Evolutionary conservation across 2,888 invertebrate genomes (phyloP).

Genomic region (Drosophila neotestacea): DNA sequence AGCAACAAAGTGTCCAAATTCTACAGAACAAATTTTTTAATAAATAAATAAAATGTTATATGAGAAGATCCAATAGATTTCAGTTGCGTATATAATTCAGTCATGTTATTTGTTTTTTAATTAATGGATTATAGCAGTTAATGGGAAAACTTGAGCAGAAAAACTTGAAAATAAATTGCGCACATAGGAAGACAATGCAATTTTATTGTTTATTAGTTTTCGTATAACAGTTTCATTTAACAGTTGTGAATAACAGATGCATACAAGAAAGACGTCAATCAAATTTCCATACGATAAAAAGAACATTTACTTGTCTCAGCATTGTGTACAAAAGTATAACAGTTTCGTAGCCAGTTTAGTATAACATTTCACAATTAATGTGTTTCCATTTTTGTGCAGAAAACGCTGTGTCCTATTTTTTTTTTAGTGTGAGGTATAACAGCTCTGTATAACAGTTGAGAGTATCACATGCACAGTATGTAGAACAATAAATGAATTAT

Average conservation of each 20-base stretch:
- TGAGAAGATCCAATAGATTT: background rate
- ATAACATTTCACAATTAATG: background rate
- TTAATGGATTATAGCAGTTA: background rate
- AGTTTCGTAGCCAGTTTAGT: background rate
- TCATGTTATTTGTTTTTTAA: background rate
- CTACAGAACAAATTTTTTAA: background rate
- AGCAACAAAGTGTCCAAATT: constrained; percentile 10
- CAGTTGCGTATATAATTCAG: background rate
- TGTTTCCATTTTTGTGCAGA: background rate
- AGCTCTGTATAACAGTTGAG: background rate
- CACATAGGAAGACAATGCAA: background rate
- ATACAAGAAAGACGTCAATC: background rate
- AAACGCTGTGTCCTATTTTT: background rate
- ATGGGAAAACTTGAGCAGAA: background rate
- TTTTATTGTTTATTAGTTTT: background rate
- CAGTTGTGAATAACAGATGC: background rate
- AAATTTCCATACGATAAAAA: too few species aligned
- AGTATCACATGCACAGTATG: background rate
- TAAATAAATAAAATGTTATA: background rate
- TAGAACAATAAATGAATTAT: too few species aligned
- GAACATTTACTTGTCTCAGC: background rate
- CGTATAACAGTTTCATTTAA: constrained; percentile 3
- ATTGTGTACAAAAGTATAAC: background rate
- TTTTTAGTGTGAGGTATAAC: background rate
- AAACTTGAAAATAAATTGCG: background rate